Evolutionary conservation across 1,140 invertebrate genomes (phyloP).

Genomic region (Pachypsylla venusta): DNA sequence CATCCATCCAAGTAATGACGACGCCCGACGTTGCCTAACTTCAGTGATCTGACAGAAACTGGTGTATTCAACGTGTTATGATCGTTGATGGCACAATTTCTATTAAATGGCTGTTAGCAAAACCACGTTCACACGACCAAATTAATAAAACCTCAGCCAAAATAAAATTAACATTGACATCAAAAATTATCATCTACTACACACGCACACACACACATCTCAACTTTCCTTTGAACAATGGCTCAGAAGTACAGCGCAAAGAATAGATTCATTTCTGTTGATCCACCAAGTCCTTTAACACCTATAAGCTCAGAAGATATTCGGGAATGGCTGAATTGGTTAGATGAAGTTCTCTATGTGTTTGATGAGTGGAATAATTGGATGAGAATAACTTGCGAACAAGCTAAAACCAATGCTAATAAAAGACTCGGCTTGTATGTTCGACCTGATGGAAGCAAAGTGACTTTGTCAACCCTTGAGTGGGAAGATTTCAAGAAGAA

Average conservation of each 20-base stretch:
- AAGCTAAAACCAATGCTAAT: neutral
- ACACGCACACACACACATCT: too few relatives aligned
- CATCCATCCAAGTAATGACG: too few relatives aligned
- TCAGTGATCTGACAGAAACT: too few relatives aligned
- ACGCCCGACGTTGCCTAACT: too few relatives aligned
- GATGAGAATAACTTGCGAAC: neutral
- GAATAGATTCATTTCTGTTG: neutral
- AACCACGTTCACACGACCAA: too few relatives aligned
- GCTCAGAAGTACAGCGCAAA: neutral
- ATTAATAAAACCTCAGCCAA: too few relatives aligned
- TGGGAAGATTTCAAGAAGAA: constrained; percentile 7
- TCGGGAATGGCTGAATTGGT: neutral
- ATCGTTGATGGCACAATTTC: too few relatives aligned
- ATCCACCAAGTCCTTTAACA: neutral
- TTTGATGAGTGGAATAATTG: neutral
- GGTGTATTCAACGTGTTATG: too few relatives aligned
- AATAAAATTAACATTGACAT: too few relatives aligned
- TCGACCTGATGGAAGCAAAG: neutral
- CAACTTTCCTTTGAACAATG: too few relatives aligned
- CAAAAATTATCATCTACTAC: too few relatives aligned
- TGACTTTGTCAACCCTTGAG: neutral
- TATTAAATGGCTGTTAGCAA: too few relatives aligned
- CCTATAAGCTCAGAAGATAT: neutral
- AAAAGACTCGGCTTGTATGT: neutral
- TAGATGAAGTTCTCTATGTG: neutral